phyloP scores from a whole-genome alignment of 2,797 vertebrate species.

The Anguilla obscura region DNA sequence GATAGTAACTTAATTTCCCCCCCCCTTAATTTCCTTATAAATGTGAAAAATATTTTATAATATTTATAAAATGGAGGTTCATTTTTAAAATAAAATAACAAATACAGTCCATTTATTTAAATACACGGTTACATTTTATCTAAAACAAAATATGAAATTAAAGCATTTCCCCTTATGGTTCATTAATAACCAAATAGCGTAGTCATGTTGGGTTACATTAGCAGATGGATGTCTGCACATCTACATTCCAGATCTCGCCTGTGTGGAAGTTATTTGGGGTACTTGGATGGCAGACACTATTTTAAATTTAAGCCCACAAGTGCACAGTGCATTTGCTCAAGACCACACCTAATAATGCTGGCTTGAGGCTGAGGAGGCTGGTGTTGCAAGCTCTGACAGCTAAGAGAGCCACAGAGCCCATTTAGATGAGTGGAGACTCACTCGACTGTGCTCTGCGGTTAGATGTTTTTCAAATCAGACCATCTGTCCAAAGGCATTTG shows the following conservation, averaged over 20 bases:
- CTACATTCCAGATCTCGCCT: constrained; percentile 55
- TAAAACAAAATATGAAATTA: constrained; percentile 5
- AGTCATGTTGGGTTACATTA: constrained; percentile 60
- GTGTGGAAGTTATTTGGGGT: constrained; percentile 57
- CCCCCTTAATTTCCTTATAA: no score
- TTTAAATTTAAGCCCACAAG: constrained; percentile 67
- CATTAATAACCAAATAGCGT: constrained; percentile 60
- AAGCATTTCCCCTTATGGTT: constrained; percentile 53
- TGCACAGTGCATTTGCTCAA: constrained; percentile 48
- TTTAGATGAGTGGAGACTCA: constrained; percentile 27
- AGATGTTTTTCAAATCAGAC: constrained; percentile 43
- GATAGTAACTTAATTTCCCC: no score
- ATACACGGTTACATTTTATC: constrained; percentile 30
- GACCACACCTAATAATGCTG: constrained; percentile 62
- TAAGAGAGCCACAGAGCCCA: constrained; percentile 38
- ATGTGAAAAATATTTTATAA: no score
- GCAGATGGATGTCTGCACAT: constrained; percentile 45
- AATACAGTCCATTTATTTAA: constrained; percentile 23
- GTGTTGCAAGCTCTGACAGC: constrained; percentile 56
- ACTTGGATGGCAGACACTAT: constrained; percentile 65
- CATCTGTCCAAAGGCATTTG: constrained; percentile 60
- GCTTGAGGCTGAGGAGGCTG: constrained; percentile 34
- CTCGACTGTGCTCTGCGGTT: constrained; percentile 31
- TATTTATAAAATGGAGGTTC: not conserved
- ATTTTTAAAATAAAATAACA: constrained; percentile 6